These are phyloP conservation scores for Pollachius pollachius DNA, from an alignment of 2,113 vertebrate species.

Conservation along the genomic window DNA sequence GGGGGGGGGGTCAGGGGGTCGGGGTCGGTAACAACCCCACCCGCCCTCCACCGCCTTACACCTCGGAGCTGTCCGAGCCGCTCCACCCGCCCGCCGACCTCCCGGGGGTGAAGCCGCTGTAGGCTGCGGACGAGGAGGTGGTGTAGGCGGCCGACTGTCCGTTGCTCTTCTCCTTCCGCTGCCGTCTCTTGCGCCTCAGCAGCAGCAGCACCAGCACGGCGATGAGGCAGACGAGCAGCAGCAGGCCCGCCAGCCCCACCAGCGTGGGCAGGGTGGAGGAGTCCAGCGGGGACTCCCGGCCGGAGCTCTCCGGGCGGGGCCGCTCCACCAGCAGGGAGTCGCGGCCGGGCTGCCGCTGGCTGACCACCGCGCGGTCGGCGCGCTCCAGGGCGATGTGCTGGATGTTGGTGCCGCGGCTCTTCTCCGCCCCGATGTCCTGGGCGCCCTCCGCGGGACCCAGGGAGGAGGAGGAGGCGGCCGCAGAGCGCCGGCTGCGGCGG, in stretches of 20 bases:
- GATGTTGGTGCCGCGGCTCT: constrained; percentile 74
- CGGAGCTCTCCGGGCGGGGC: constrained; percentile 61
- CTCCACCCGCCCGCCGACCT: constrained; percentile 39
- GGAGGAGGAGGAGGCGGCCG: constrained; percentile 8
- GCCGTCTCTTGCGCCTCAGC: constrained; percentile 56
- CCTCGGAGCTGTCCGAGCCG: constrained; percentile 72
- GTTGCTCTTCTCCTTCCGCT: constrained; percentile 46
- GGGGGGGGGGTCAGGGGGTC: too few relatives aligned
- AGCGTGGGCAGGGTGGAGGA: constrained; percentile 51
- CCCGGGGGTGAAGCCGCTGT: constrained; percentile 55
- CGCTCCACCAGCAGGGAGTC: constrained; percentile 38
- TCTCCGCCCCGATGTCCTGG: constrained; percentile 60
- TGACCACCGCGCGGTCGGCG: constrained; percentile 57
- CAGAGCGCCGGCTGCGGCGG: constrained; percentile 50
- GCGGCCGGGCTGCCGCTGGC: constrained; percentile 58
- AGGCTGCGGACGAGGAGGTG: constrained; percentile 73
- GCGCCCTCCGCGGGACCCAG: not conserved
- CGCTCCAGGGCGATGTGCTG: constrained; percentile 69
- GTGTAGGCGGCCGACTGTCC: constrained; percentile 56
- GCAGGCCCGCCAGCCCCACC: constrained; percentile 64
- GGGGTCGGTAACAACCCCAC: too few relatives aligned
- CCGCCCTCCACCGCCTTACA: constrained; percentile 41
- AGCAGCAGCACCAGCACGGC: constrained; percentile 58
- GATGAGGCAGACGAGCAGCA: constrained; percentile 64
- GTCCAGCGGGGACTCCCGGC: constrained; percentile 46